Evolutionary conservation across 1,140 invertebrate genomes (phyloP), one percentile per base, ranked within the genome.

Genomic region (Copidosoma floridanum): DNA sequence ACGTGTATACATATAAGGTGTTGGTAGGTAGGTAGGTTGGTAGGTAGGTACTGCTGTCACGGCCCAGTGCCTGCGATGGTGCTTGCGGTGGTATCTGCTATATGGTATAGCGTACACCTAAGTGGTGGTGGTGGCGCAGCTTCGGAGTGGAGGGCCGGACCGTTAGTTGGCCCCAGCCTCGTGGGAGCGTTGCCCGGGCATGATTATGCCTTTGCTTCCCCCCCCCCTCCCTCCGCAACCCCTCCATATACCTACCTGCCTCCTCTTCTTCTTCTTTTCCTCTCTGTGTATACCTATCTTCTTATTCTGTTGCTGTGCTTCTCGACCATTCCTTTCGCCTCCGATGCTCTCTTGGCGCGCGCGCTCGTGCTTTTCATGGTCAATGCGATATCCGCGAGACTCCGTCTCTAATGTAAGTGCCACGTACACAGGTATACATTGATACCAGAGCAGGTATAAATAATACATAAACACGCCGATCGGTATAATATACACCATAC

Each of bases 141-240:
- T n/a, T 38, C 43, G 40, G 74, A 66, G 74, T 71, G 74, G 74
- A 75, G 74, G 75, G 41, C 61, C 61, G 69, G 67, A 76, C 75
- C 75, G 75, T 77, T 77, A 77, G 72, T 75, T 77, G 75, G 75
- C 75, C 75, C 74, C 71, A 75, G 71, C 71, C 60, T 64, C 64
- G 65, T 73, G 75, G 74, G 75, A 77, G 66, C 75, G 74, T 75
- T 77, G 75, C 71, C 75, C 75, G 75, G 74, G 65, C 71, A 65
- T 70, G 66, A 70, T 68, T 66, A 60, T 59, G 48, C 70, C 64
- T 55, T 60, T 47, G n/a, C 35, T 26, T 32, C 37, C 38, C 48
- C 29, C 32, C 46, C 54, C 24, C 48, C 12, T 23, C 29, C 23
- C 38, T 51, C 32, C 40, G 10, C n/a, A n/a, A n/a, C 54, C 24